These are phyloP conservation scores for Notospermus geniculatus DNA, from an alignment of 1,140 invertebrate genomes.

Conservation along the genomic window DNA sequence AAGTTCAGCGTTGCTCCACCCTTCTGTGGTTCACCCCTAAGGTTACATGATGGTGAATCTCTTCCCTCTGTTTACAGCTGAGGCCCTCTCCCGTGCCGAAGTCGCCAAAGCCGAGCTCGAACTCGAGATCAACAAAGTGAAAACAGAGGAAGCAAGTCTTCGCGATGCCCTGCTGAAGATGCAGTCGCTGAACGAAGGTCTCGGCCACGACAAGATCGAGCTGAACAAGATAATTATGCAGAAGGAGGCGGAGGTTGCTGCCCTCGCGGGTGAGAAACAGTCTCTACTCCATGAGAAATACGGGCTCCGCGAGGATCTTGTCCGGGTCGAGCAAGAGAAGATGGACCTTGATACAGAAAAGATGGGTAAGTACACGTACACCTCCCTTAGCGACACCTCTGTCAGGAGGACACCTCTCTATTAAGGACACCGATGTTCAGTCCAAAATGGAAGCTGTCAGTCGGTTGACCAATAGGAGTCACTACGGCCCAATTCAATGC, in stretches of 20 bases:
- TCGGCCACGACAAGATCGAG: constrained; percentile 56
- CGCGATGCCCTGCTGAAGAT: constrained; percentile 54
- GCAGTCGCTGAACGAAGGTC: constrained; percentile 55
- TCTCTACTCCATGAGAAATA: constrained; percentile 53
- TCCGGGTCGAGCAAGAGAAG: constrained; percentile 57
- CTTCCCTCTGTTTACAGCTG: no score
- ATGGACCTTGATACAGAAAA: constrained; percentile 55
- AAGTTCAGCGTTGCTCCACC: no score
- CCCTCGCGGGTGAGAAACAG: constrained; percentile 47
- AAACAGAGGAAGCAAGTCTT: constrained; percentile 49
- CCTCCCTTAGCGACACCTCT: no score
- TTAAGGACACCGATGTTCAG: no score
- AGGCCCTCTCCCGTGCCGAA: constrained; percentile 45
- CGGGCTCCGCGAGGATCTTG: constrained; percentile 55
- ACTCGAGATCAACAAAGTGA: constrained; percentile 52
- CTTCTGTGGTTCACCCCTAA: no score
- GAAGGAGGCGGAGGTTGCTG: constrained; percentile 51
- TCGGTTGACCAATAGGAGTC: no score
- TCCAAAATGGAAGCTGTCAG: no score
- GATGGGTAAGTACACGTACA: constrained; percentile 40
- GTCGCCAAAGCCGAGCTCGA: constrained; percentile 50
- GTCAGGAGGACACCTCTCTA: no score
- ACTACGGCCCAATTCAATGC: no score
- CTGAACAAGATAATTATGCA: constrained; percentile 55
- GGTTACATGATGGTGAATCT: no score